Percentiles rank a stretch among this genome's conserved stretches.
These are phyloP conservation scores for Limnephilus marmoratus DNA, from an alignment of 2,888 invertebrate genomes.

Conservation along the genomic window DNA sequence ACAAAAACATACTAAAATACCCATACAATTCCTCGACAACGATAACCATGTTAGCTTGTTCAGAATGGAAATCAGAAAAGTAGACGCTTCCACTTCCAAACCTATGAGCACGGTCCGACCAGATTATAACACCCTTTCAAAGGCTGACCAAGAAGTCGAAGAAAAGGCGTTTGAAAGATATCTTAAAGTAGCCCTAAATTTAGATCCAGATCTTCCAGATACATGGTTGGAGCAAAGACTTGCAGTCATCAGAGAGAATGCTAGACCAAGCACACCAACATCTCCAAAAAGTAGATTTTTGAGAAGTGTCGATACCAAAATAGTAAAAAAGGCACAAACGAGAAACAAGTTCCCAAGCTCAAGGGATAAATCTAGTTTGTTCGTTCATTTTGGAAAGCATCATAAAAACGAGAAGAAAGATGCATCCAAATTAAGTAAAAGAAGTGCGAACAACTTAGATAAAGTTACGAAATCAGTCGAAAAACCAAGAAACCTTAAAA, in stretches of 20 bases:
- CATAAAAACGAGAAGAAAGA: background rate
- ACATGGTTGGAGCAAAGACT: background rate
- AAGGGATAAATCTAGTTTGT: background rate
- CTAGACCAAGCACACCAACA: background rate
- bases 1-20: background rate
- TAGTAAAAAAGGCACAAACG: background rate
- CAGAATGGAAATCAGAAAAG: background rate
- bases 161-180: background rate
- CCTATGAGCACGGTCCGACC: background rate
- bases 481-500: background rate
- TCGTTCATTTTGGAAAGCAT: background rate
- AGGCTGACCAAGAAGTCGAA: background rate
- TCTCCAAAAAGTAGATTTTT: background rate
- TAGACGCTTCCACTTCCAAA: background rate
- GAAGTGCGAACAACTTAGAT: background rate
- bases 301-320: background rate
- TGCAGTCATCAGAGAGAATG: background rate
- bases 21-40: background rate
- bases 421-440: background rate
- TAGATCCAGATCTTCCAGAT: background rate
- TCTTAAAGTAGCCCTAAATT: background rate
- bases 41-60: background rate
- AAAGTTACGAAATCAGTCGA: background rate
- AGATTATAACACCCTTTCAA: background rate
- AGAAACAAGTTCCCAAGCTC: background rate